phyloP scores from a whole-genome alignment of 2,797 vertebrate genomes.

The Xenentodon cancila region DNA sequence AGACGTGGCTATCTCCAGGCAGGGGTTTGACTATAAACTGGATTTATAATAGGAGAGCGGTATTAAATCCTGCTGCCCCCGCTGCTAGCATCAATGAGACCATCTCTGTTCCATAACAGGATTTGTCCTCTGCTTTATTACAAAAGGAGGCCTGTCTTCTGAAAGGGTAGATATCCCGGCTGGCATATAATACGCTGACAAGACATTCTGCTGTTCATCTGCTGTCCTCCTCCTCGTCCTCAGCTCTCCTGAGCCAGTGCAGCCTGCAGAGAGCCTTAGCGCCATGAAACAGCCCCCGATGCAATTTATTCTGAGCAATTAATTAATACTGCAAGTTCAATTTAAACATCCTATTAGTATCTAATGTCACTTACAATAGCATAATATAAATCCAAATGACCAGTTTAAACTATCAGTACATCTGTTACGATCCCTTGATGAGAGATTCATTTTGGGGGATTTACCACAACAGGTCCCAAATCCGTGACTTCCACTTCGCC shows the following conservation, averaged over 20 bases:
- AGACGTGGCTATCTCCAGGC: slow-evolving; percentile 75
- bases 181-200: slow-evolving; percentile 80
- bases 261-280: slow-evolving; percentile 35
- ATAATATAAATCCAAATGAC: slow-evolving; percentile 1
- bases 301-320: slow-evolving; percentile 19
- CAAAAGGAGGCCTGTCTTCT: slow-evolving; percentile 78
- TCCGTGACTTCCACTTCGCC: not conserved
- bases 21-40: slow-evolving; percentile 87
- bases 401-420: not conserved
- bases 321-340: slow-evolving; percentile 31
- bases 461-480: not conserved
- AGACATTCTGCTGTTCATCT: slow-evolving; percentile 68
- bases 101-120: slow-evolving; percentile 88
- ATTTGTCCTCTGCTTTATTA: slow-evolving; percentile 92
- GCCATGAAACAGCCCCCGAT: slow-evolving; percentile 42
- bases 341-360: slow-evolving; percentile 1
- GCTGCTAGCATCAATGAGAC: slow-evolving; percentile 87
- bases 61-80: slow-evolving; percentile 86
- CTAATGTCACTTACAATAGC: not conserved
- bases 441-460: not conserved
- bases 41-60: slow-evolving; percentile 90
- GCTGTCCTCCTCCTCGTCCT: slow-evolving; percentile 15
- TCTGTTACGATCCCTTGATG: not conserved
- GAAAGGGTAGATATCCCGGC: slow-evolving; percentile 80
- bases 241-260: slow-evolving; percentile 14